These are phyloP conservation scores for Aplysina aerophoba DNA, from an alignment of 37 sponge, comb jelly and placozoan species.

Conservation along the genomic window DNA sequence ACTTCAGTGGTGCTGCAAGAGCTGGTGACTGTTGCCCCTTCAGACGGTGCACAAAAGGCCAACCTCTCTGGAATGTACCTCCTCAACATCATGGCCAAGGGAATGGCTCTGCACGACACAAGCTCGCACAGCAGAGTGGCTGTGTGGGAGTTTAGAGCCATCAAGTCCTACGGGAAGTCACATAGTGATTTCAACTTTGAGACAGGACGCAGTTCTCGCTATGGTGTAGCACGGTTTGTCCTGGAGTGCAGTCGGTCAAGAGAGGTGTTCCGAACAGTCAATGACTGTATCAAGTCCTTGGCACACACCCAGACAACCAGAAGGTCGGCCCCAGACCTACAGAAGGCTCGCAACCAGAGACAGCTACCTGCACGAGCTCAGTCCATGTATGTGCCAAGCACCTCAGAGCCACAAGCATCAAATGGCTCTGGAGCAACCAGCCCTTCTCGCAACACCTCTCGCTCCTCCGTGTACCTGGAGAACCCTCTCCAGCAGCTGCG, in stretches of 20 bases:
- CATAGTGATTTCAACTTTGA: conserved; percentile 60
- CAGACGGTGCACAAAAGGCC: conserved; percentile 23
- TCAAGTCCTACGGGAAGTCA: conserved; percentile 64
- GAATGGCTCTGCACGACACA: conserved; percentile 34
- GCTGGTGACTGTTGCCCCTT: not conserved
- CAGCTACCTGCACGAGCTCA: conserved; percentile 5
- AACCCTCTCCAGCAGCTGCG: conserved; percentile 27
- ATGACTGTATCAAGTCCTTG: conserved; percentile 57
- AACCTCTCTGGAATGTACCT: conserved; percentile 47
- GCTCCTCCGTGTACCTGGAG: not conserved
- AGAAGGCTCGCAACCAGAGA: not conserved
- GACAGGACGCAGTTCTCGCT: conserved; percentile 36
- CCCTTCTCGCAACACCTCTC: not conserved
- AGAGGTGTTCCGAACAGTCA: conserved; percentile 69
- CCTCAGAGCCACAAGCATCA: not conserved
- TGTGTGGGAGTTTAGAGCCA: conserved; percentile 45
- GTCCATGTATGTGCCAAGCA: conserved; percentile 16
- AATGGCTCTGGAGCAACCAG: not conserved
- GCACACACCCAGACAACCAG: not conserved
- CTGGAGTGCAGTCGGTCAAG: conserved; percentile 37
- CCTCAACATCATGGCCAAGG: conserved; percentile 36
- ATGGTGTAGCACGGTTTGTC: conserved; percentile 36
- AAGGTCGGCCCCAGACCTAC: not conserved
- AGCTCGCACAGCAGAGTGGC: conserved; percentile 31
- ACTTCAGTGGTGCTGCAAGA: conserved; percentile 13